Conservation (phyloP, 2,113 vertebrate species). For the Trinectes maculatus region DNA sequence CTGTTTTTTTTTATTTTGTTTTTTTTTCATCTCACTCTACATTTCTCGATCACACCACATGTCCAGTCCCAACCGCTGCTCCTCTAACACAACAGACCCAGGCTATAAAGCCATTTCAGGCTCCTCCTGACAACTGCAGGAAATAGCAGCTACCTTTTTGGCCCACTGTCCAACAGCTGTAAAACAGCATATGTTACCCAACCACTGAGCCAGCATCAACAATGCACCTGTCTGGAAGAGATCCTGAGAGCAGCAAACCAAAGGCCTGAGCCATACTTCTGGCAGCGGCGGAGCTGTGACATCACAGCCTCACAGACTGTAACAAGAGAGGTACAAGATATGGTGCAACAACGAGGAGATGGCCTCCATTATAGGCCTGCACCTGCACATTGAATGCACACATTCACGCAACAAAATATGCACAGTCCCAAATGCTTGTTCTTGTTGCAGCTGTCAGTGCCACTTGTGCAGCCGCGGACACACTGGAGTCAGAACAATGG, state of each 20-base stretch:
- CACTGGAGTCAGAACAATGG: constrained; percentile 63
- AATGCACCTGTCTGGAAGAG: constrained; percentile 32
- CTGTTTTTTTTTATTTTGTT: neutral
- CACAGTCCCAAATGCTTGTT: constrained; percentile 64
- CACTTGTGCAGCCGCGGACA: constrained; percentile 64
- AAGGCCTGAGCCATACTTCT: neutral
- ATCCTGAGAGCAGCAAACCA: neutral
- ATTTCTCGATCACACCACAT: neutral
- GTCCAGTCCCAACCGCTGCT: neutral
- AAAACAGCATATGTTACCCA: constrained; percentile 39
- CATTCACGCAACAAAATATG: constrained; percentile 64
- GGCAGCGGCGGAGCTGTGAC: constrained; percentile 3
- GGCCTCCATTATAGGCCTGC: constrained; percentile 34
- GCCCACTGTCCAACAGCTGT: constrained; percentile 52
- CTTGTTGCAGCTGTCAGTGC: constrained; percentile 69
- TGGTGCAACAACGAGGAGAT: constrained; percentile 2
- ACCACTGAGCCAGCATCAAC: constrained; percentile 19
- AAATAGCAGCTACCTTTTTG: constrained; percentile 66
- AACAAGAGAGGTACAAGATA: constrained; percentile 31
- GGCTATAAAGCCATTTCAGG: constrained; percentile 33
- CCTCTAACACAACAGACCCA: constrained; percentile 13
- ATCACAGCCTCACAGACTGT: neutral
- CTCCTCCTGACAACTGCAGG: constrained; percentile 59
- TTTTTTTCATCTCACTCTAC: neutral
- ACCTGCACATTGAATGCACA: constrained; percentile 70